phyloP scores from a whole-genome alignment of 2,888 invertebrate genomes.

The Chromoteleia sp. region DNA sequence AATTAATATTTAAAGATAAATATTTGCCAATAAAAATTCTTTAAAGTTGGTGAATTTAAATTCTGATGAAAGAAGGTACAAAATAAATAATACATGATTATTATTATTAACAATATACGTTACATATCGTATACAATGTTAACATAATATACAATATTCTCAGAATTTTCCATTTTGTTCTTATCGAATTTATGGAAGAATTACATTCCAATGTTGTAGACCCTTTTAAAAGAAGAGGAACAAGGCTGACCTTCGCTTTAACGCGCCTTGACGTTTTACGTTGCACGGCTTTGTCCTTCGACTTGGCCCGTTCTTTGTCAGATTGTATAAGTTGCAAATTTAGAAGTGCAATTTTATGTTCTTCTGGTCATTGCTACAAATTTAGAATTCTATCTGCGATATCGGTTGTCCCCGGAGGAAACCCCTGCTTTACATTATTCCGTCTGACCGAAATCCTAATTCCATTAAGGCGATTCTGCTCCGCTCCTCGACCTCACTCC shows the following conservation, averaged over 20 bases:
- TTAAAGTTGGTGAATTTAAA: too few species aligned
- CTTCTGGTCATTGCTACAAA: conserved; percentile 55
- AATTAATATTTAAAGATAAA: too few species aligned
- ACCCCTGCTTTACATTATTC: conserved; percentile 56
- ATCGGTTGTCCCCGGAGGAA: conserved; percentile 47
- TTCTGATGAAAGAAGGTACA: too few species aligned
- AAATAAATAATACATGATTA: too few species aligned
- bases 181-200: too few species aligned
- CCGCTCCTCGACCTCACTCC: conserved; percentile 39
- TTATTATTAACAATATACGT: too few species aligned
- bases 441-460: conserved; percentile 68
- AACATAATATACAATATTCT: too few species aligned
- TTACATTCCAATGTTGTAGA: too few species aligned
- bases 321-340: conserved; percentile 41
- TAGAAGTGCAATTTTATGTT: conserved; percentile 34
- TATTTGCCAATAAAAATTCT: too few species aligned
- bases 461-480: conserved; percentile 64
- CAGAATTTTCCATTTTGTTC: too few species aligned
- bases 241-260: not conserved
- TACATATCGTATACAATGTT: too few species aligned
- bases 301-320: not conserved
- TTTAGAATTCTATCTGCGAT: conserved; percentile 67
- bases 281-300: not conserved
- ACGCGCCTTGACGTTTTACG: not conserved
- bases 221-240: not conserved